Conservation (phyloP, 2,797 vertebrate genomes). For the Coranthus polyacanthus region DNA sequence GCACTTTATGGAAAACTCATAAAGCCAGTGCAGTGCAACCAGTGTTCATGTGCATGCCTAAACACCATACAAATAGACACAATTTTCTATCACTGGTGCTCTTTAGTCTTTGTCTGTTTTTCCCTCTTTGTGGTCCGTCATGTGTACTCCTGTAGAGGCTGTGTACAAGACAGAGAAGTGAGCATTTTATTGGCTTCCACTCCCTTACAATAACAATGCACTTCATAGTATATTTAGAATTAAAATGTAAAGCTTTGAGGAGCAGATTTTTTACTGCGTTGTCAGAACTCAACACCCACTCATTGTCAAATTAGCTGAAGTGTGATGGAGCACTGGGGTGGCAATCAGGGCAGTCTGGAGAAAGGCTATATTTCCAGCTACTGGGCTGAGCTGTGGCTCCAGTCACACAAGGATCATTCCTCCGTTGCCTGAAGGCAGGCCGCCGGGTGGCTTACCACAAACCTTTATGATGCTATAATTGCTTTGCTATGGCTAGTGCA, state of each 20-base stretch:
- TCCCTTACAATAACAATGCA: conserved; percentile 48
- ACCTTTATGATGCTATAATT: conserved; percentile 61
- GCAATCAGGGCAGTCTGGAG: conserved; percentile 38
- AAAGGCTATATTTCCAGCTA: conserved; percentile 44
- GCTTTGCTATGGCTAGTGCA: conserved; percentile 44
- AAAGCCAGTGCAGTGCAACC: conserved; percentile 33
- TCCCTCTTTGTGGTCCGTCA: conserved; percentile 13
- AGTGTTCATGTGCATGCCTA: conserved; percentile 17
- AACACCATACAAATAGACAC: conserved; percentile 25
- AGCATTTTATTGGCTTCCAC: conserved; percentile 55
- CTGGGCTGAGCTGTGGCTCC: conserved; percentile 34
- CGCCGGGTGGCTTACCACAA: conserved; percentile 59
- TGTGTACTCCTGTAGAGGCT: background rate
- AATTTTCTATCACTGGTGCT: background rate
- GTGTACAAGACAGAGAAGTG: conserved; percentile 26
- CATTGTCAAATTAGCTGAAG: conserved; percentile 62
- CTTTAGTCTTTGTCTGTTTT: conserved; percentile 11
- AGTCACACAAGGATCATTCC: conserved; percentile 30
- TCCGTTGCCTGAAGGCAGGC: conserved; percentile 35
- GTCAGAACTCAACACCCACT: conserved; percentile 63
- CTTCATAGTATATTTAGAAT: conserved; percentile 45
- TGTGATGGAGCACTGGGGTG: conserved; percentile 34
- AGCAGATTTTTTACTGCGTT: conserved; percentile 49
- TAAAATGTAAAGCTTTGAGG: conserved; percentile 50
- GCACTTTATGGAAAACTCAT: conserved; percentile 51